Conservation (phyloP, 2,797 vertebrate genomes). For the Cyclura pinguis region DNA sequence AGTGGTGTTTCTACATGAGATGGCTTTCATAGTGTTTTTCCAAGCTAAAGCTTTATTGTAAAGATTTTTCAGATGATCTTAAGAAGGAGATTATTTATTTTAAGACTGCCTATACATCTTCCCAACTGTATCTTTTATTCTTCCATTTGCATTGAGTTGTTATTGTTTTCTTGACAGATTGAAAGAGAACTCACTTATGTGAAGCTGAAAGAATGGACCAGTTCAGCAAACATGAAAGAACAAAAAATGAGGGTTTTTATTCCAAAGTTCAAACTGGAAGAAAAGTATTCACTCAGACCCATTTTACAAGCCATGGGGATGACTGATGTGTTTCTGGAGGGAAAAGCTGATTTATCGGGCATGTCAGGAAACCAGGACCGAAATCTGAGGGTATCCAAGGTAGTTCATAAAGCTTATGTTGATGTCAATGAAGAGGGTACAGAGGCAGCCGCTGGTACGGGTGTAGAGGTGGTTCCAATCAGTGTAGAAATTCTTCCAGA, state of each 20-base stretch:
- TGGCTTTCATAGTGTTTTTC: not conserved
- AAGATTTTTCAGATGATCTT: not conserved
- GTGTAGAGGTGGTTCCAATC: constrained; percentile 26
- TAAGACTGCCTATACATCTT: not conserved
- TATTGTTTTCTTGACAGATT: constrained; percentile 54
- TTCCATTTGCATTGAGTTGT: not conserved
- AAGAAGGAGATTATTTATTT: not conserved
- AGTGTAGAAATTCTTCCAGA: constrained; percentile 31
- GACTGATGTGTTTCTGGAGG: constrained; percentile 79
- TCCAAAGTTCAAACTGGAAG: constrained; percentile 87
- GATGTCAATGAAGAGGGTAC: constrained; percentile 92
- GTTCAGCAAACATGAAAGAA: constrained; percentile 78
- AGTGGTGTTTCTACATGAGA: not conserved
- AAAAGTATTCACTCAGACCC: constrained; percentile 81
- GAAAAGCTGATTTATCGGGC: constrained; percentile 85
- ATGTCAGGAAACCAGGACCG: constrained; percentile 80
- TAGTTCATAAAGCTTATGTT: constrained; percentile 88
- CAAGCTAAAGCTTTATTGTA: not conserved
- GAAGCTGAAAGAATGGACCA: constrained; percentile 82
- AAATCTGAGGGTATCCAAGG: constrained; percentile 81
- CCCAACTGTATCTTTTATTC: not conserved
- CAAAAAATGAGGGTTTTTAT: constrained; percentile 80
- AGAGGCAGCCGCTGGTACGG: constrained; percentile 85
- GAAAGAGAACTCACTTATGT: constrained; percentile 68
- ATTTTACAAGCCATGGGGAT: constrained; percentile 86